phyloP scores from a whole-genome alignment of 2,113 vertebrate genomes.

The Strix uralensis region DNA sequence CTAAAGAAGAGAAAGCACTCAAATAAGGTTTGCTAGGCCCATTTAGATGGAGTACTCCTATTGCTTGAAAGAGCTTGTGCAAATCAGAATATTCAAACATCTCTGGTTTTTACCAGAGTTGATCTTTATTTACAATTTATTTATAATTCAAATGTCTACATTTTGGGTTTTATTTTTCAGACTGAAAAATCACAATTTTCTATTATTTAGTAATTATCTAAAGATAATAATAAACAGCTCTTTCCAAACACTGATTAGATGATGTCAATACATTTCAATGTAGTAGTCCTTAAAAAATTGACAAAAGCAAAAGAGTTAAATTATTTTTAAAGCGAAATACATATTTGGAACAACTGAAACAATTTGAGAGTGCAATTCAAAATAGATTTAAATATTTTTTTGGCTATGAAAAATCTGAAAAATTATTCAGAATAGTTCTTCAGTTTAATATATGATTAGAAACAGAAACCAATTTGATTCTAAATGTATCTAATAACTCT shows the following conservation, averaged over 20 bases:
- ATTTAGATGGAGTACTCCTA: background rate
- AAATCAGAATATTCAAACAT: background rate
- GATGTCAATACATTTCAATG: background rate
- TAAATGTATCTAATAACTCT: background rate
- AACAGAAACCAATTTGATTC: background rate
- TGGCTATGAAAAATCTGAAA: background rate
- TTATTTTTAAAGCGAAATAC: background rate
- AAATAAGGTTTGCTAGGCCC: background rate
- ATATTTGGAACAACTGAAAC: background rate
- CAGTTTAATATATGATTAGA: background rate
- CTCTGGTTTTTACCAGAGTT: background rate
- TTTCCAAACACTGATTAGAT: background rate
- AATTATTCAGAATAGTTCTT: background rate
- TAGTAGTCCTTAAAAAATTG: background rate
- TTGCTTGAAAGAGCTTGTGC: background rate
- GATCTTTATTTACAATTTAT: background rate
- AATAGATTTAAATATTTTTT: background rate
- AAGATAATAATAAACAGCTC: background rate
- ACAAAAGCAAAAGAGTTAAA: background rate
- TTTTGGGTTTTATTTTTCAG: background rate
- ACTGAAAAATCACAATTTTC: background rate
- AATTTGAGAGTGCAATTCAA: background rate
- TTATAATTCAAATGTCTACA: background rate
- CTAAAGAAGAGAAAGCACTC: background rate
- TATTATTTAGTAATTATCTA: background rate